Evolutionary conservation across 2,797 vertebrate species (phyloP), one percentile per base, ranked within the genome.

Genomic region (Nyctibius grandis): DNA sequence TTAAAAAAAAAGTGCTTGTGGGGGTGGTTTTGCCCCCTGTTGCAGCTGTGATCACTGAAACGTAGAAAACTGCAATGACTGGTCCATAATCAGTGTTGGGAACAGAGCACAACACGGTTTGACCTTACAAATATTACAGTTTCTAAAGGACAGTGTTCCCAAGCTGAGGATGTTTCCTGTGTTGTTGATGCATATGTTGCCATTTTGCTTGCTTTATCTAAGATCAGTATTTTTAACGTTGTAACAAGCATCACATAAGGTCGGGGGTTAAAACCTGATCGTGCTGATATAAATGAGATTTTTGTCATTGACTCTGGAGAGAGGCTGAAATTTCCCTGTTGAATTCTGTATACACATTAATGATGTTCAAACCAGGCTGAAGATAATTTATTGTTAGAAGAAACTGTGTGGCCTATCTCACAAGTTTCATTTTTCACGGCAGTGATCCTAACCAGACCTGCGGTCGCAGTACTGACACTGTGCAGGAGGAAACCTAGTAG

Each of bases 381-480:
- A 64, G 50, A 51, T 80, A 54, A 91, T 87, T 88, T 94, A 83
- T 88, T 92, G 40, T 80, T 80, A 65, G 57, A 64, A 88, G 88
- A 91, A 92, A 89, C 82, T 47, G 64, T 68, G 93, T 92, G 89
- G 88, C 84, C 89, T 96, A 67, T 92, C 88, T 70, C 63, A 68
- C 59, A 85, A 91, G 84, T 94, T 95, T 96, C 83, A 75, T 85
- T 97, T 97, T 97, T 92, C 87, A 90, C 19, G 8, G 75, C 1
- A 0, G 36, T 97, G 95, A 97, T 97, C 85, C 56, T 96, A 93
- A 94, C 88, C 97, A 97, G 96, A 95, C 83, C 77, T 85, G 45
- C 6, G 12, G n/a, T 70, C 2, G 0, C 67, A 34, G 74, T 29
- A 51, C 88, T 96, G 91, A 97, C 47, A 48, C 53, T 97, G 95